These are phyloP conservation scores for Geococcyx californianus DNA, from an alignment of 2,113 vertebrate species.

Conservation along the genomic window DNA sequence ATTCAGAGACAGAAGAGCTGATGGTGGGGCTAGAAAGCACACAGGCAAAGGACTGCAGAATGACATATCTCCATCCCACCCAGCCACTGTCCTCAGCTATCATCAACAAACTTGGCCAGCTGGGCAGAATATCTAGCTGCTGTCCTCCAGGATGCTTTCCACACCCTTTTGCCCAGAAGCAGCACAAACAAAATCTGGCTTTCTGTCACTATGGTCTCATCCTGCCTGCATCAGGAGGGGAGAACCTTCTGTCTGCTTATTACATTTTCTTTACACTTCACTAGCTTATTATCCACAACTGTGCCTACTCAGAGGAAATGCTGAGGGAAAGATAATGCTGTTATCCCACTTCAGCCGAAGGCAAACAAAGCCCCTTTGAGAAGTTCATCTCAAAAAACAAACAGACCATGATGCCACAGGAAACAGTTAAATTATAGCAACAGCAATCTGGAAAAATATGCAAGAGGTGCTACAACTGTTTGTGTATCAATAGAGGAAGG, in stretches of 20 bases:
- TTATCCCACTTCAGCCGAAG: neutral
- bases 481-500: accelerated
- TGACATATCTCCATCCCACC: neutral
- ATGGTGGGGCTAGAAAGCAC: neutral
- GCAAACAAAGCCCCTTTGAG: neutral
- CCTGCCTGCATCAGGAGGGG: neutral
- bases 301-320: neutral
- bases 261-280: neutral
- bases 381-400: neutral
- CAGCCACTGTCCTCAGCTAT: neutral
- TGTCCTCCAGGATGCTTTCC: neutral
- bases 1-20: neutral
- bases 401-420: neutral
- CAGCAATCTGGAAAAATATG: neutral
- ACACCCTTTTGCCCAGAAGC: neutral
- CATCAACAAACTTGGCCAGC: neutral
- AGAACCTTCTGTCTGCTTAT: neutral
- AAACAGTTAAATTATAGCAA: neutral
- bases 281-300: neutral
- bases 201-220: neutral
- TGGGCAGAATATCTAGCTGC: neutral
- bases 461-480: neutral
- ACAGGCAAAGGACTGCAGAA: neutral
- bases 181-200: neutral
- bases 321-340: neutral